These are phyloP conservation scores for Linyphia triangularis DNA, from an alignment of 2,888 invertebrate species.

Conservation along the genomic window DNA sequence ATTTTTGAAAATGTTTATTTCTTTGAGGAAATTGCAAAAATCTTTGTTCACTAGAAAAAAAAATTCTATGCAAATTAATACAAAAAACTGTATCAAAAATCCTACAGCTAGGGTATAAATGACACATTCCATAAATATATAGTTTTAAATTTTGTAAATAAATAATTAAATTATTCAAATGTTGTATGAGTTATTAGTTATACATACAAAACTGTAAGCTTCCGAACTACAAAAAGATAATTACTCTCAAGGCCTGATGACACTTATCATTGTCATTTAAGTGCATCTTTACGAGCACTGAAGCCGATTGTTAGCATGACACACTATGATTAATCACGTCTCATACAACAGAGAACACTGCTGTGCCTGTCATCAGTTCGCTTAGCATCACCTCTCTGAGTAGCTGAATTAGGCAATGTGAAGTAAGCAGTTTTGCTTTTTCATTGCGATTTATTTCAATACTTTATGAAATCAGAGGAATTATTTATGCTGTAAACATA, in stretches of 20 bases:
- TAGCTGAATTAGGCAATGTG: too few species aligned
- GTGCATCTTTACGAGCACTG: slow-evolving; percentile 4
- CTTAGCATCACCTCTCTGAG: not conserved
- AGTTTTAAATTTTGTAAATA: not conserved
- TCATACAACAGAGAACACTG: slow-evolving; percentile 24
- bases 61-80: not conserved
- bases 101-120: too few species aligned
- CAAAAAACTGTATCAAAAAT: not conserved
- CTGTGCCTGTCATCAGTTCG: not conserved
- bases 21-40: too few species aligned
- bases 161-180: not conserved
- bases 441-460: too few species aligned
- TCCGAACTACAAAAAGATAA: slow-evolving; percentile 26
- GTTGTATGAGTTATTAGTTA: not conserved
- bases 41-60: too few species aligned
- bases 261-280: not conserved
- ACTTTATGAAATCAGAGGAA: too few species aligned
- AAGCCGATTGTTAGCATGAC: slow-evolving; percentile 52
- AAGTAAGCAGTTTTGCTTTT: too few species aligned
- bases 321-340: slow-evolving; percentile 36
- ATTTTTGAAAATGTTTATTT: too few species aligned
- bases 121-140: too few species aligned
- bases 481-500: too few species aligned
- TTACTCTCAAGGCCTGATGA: slow-evolving; percentile 33
- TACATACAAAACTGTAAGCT: too few species aligned